A percentile compares a stretch with the other conserved stretches of the same genome.
Evolutionary conservation across 2,113 vertebrate species (phyloP).

Genomic region (Saccopteryx bilineata): DNA sequence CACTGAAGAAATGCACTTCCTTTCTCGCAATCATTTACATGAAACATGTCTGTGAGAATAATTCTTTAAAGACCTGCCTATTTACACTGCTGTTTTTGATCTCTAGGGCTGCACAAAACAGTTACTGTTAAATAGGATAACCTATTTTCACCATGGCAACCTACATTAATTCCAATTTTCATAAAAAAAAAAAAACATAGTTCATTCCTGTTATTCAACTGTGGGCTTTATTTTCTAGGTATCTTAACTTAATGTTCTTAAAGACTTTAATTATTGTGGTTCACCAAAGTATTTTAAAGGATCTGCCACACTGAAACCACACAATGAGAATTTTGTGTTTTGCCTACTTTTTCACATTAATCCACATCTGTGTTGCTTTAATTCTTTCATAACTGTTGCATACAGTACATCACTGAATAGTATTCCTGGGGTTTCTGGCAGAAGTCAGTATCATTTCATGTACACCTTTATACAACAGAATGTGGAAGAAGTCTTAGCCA

Average conservation of each 20-base stretch:
- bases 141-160: conserved; percentile 74
- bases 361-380: conserved; percentile 80
- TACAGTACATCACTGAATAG: conserved; percentile 81
- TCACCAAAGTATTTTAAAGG: conserved; percentile 81
- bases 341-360: conserved; percentile 66
- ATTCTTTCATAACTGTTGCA: conserved; percentile 73
- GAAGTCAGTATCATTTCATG: conserved; percentile 85
- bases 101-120: conserved; percentile 70
- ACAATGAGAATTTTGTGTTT: conserved; percentile 74
- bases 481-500: conserved; percentile 82
- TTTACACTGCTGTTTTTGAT: conserved; percentile 72
- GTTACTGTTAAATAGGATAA: conserved; percentile 77
- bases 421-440: conserved; percentile 86
- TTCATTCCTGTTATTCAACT: conserved; percentile 73
- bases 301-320: conserved; percentile 81
- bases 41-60: conserved; percentile 32
- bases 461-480: conserved; percentile 83
- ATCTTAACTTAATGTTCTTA: conserved; percentile 79
- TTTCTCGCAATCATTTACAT: conserved; percentile 56
- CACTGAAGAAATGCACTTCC: conserved; percentile 40
- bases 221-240: conserved; percentile 82
- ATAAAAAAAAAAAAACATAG: conserved; percentile 46
- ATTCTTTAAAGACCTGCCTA: conserved; percentile 70
- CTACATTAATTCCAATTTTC: conserved; percentile 64
- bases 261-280: conserved; percentile 83